Conservation (phyloP, 2,113 vertebrate genomes). For the Okapia johnstoni region DNA sequence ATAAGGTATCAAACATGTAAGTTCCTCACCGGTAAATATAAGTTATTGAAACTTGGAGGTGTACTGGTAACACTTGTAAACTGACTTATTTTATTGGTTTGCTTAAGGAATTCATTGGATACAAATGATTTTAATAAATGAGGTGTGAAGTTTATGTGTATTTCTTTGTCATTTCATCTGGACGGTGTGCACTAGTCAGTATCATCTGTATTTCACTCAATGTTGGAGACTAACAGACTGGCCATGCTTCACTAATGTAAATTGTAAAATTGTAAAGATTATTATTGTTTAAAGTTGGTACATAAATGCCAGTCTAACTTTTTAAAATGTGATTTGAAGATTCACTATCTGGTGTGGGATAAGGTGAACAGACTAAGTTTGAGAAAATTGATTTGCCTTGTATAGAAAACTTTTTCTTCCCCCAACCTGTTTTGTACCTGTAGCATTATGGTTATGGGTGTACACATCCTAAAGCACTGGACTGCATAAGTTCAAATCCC, state of each 20-base stretch:
- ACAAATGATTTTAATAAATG: neutral
- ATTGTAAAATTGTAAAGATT: slow-evolving; percentile 8
- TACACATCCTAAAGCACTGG: neutral
- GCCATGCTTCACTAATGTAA: neutral
- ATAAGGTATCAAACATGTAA: neutral
- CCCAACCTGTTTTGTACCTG: neutral
- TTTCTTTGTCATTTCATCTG: neutral
- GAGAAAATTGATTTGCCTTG: slow-evolving; percentile 7
- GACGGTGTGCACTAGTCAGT: neutral
- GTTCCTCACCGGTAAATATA: neutral
- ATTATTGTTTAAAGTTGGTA: slow-evolving; percentile 2
- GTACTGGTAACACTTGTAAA: neutral
- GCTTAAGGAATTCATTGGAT: neutral
- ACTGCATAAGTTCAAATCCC: neutral
- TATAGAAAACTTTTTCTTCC: neutral
- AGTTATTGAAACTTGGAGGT: neutral
- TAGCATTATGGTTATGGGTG: neutral
- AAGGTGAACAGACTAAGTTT: slow-evolving; percentile 15
- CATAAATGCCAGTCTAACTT: neutral
- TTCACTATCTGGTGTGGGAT: neutral
- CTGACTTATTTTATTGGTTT: neutral
- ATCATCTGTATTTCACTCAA: neutral
- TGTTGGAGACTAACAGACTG: neutral
- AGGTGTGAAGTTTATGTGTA: neutral
- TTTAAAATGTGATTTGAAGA: slow-evolving; percentile 30